These are phyloP conservation scores for Montipora capricornis DNA, from an alignment of 64 coral and sea anemone genomes.

Conservation along the genomic window DNA sequence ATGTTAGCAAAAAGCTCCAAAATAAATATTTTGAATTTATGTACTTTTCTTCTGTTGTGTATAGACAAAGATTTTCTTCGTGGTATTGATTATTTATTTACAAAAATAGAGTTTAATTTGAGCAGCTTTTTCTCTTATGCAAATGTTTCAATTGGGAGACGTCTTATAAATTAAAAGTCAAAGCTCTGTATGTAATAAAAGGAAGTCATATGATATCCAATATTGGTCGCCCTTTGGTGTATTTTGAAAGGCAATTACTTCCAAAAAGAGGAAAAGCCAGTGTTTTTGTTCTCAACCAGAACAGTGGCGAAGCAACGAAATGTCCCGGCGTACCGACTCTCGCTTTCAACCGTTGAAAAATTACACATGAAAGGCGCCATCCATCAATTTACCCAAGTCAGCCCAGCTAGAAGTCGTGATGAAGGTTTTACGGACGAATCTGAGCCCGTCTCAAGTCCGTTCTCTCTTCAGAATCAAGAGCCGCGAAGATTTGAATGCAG, in stretches of 20 bases:
- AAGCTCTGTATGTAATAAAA: not conserved
- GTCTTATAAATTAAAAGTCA: conserved; percentile 4
- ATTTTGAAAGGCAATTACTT: conserved; percentile 4
- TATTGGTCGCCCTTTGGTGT: not conserved
- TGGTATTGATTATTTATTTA: no score
- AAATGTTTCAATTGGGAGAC: conserved; percentile 11
- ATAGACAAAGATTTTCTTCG: no score
- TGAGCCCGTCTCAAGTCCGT: not conserved
- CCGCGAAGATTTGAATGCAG: not conserved
- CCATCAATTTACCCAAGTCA: not conserved
- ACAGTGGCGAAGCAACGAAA: not conserved
- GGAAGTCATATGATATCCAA: conserved; percentile 6
- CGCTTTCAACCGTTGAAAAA: no score
- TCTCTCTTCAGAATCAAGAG: conserved; percentile 17
- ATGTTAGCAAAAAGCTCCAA: not conserved
- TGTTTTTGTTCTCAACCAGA: not conserved
- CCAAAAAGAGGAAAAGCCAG: not conserved
- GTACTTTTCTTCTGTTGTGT: not conserved
- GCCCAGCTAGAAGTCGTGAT: not conserved
- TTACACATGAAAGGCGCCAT: conserved; percentile 1
- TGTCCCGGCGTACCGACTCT: not conserved
- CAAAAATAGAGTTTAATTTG: not conserved
- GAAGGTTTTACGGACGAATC: not conserved
- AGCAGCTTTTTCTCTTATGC: conserved; percentile 9
- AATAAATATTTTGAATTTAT: not conserved